phyloP scores from a whole-genome alignment of 2,113 vertebrate genomes.

The Passer montanus region DNA sequence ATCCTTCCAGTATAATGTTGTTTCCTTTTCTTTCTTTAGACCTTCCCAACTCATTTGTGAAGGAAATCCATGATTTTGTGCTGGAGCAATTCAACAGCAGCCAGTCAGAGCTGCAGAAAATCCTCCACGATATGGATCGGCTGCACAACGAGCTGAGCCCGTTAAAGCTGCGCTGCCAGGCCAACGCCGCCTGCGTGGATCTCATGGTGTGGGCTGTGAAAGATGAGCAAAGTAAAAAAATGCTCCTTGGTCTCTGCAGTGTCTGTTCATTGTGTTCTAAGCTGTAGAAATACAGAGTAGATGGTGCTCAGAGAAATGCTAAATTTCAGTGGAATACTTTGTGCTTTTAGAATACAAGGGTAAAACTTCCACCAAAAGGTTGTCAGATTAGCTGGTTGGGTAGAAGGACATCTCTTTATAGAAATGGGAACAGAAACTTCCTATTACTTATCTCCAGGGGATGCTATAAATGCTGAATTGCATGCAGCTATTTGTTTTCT shows the following conservation, averaged over 20 bases:
- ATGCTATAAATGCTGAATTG: not conserved
- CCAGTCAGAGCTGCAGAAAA: conserved; percentile 92
- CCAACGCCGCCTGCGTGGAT: conserved; percentile 95
- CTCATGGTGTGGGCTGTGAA: conserved; percentile 99
- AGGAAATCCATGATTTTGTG: conserved; percentile 96
- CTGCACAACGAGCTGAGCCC: conserved; percentile 86
- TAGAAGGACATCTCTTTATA: not conserved
- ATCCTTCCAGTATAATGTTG: not conserved
- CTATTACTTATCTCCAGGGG: not conserved
- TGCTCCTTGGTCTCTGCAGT: not conserved
- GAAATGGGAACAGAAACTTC: not conserved
- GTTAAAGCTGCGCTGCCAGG: conserved; percentile 93
- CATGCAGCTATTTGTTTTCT: not conserved
- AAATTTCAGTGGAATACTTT: not conserved
- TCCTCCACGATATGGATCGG: conserved; percentile 87
- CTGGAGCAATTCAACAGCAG: conserved; percentile 95
- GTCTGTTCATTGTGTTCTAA: not conserved
- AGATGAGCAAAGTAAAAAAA: conserved; percentile 89
- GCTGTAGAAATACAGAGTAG: not conserved
- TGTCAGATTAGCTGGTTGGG: not conserved
- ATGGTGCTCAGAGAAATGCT: not conserved
- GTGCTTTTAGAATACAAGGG: not conserved
- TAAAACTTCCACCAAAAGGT: not conserved
- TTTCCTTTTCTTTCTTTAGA: conserved; percentile 70
- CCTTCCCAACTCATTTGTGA: conserved; percentile 86